phyloP scores from a whole-genome alignment of 1,140 invertebrate species.

The Bombus soroeensis region DNA sequence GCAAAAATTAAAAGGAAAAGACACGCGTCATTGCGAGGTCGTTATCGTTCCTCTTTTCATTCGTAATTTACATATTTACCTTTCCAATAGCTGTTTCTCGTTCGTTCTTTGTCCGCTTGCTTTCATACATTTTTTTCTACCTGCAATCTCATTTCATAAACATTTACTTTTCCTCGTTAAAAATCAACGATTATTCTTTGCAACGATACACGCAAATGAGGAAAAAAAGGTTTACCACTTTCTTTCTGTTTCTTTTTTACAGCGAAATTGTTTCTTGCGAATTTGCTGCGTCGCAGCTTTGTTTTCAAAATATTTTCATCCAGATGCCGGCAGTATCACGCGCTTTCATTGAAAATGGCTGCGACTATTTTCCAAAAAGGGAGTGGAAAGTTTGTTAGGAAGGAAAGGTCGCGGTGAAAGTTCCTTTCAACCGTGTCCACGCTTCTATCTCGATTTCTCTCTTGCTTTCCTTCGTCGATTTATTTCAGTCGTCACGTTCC shows the following conservation, averaged over 20 bases:
- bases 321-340: too few relatives aligned
- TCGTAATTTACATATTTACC: background rate
- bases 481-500: background rate
- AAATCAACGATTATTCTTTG: background rate
- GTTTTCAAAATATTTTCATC: background rate
- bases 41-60: background rate
- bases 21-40: too few relatives aligned
- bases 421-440: constrained; percentile 4
- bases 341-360: background rate
- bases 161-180: background rate
- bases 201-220: background rate
- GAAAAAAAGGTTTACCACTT: background rate
- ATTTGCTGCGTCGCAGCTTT: background rate
- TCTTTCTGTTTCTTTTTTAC: background rate
- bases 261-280: too few relatives aligned
- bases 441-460: background rate
- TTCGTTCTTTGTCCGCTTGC: background rate
- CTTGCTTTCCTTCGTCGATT: background rate
- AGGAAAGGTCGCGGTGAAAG: constrained; percentile 15
- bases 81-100: background rate
- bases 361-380: background rate
- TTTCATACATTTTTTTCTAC: background rate
- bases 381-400: background rate
- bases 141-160: background rate
- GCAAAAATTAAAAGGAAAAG: background rate